phyloP scores from a whole-genome alignment of 2,797 vertebrate genomes.

The Pangasius macronema region DNA sequence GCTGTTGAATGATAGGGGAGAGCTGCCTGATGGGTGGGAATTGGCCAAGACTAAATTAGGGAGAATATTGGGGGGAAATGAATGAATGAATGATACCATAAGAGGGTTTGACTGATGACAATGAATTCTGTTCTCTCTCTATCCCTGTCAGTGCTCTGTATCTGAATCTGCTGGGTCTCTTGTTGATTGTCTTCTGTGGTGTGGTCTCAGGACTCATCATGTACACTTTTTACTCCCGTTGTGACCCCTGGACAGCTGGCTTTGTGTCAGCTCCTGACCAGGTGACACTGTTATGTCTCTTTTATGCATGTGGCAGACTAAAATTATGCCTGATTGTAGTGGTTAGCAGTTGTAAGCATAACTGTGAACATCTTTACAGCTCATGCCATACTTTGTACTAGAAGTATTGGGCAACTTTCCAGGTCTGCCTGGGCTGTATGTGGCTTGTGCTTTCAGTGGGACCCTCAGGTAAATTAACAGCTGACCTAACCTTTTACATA shows the following conservation, averaged over 20 bases:
- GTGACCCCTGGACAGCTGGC: slow-evolving; percentile 82
- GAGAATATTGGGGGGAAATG: not conserved
- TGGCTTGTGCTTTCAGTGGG: slow-evolving; percentile 84
- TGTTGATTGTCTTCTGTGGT: slow-evolving; percentile 74
- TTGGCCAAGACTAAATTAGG: not conserved
- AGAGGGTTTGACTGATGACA: not conserved
- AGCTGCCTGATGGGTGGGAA: not conserved
- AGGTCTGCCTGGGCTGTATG: slow-evolving; percentile 82
- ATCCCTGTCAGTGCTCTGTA: slow-evolving; percentile 79
- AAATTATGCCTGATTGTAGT: not conserved
- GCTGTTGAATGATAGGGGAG: not conserved
- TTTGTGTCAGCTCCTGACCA: slow-evolving; percentile 81
- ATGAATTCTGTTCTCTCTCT: not conserved
- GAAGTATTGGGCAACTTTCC: slow-evolving; percentile 78
- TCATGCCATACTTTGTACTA: slow-evolving; percentile 87
- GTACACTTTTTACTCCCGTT: slow-evolving; percentile 75
- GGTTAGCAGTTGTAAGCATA: not conserved
- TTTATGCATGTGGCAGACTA: not conserved
- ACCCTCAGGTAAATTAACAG: slow-evolving; percentile 76
- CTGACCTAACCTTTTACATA: not conserved
- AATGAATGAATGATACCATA: not conserved
- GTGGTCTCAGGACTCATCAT: slow-evolving; percentile 81
- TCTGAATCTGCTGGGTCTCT: slow-evolving; percentile 79
- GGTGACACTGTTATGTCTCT: slow-evolving; percentile 59
- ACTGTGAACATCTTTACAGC: slow-evolving; percentile 60